Conservation (phyloP, 2,113 vertebrate species). For the Oxyruncus cristatus region DNA sequence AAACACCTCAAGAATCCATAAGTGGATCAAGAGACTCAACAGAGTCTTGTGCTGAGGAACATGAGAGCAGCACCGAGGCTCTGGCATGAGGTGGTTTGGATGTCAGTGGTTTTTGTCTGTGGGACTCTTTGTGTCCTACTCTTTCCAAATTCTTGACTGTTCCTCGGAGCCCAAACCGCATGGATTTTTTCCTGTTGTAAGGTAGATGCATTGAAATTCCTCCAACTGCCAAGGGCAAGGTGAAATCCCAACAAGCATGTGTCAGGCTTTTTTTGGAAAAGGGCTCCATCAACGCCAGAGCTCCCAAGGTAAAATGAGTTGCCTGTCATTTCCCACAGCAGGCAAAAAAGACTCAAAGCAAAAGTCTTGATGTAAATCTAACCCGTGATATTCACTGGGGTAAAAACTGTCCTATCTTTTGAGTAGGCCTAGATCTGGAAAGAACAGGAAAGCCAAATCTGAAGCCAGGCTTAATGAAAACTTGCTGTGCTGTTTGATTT, state of each 20-base stretch:
- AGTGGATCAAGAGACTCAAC: neutral
- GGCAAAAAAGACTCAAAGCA: neutral
- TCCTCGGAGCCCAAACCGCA: neutral
- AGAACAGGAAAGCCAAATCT: neutral
- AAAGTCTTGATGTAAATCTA: neutral
- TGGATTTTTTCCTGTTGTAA: neutral
- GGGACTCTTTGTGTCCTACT: neutral
- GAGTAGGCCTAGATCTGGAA: neutral
- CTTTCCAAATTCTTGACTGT: neutral
- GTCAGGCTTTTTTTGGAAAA: neutral
- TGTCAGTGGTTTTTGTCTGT: neutral
- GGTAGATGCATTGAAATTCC: neutral
- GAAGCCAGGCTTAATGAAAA: slow-evolving; percentile 30
- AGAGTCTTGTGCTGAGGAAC: neutral
- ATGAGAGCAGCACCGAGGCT: neutral
- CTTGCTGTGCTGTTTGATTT: neutral
- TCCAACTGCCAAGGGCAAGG: neutral
- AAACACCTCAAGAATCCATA: neutral
- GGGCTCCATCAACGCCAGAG: neutral
- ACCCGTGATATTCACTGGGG: neutral
- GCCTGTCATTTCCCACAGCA: neutral
- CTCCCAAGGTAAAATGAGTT: neutral
- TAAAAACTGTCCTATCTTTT: neutral
- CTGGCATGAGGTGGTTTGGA: neutral
- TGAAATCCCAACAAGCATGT: neutral